These are phyloP conservation scores for Alfaro cultratus DNA, from an alignment of 2,797 vertebrate genomes.

Conservation along the genomic window DNA sequence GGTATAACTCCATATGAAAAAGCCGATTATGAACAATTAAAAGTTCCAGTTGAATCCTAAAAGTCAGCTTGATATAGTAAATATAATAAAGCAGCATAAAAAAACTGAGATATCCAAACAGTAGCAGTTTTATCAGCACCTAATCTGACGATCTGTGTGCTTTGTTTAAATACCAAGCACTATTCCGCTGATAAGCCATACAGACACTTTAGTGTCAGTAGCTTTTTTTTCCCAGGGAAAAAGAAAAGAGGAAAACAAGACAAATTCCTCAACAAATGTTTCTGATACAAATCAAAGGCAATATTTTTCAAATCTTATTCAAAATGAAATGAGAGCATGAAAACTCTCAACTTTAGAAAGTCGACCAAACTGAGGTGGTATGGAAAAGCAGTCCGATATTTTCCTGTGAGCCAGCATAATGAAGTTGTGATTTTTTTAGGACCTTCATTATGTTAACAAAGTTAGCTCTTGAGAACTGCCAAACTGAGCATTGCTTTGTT, in stretches of 20 bases:
- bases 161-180: constrained; percentile 46
- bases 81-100: neutral
- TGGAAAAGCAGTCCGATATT: neutral
- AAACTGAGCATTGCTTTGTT: neutral
- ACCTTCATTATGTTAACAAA: neutral
- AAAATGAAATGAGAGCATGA: neutral
- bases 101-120: constrained; percentile 11
- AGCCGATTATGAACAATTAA: neutral
- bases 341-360: neutral
- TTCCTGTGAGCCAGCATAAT: neutral
- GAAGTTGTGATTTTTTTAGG: neutral
- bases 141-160: constrained; percentile 14
- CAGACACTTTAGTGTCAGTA: constrained; percentile 34
- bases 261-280: constrained; percentile 11
- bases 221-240: neutral
- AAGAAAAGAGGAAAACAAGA: constrained; percentile 12
- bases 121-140: constrained; percentile 4
- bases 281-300: neutral
- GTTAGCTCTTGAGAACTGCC: neutral
- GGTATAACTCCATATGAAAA: neutral
- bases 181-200: constrained; percentile 40
- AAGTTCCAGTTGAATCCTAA: neutral
- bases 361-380: neutral
- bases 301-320: neutral
- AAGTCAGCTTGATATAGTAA: neutral